Conservation (phyloP, 2,888 invertebrate species). For the Seladonia tumulorum region DNA sequence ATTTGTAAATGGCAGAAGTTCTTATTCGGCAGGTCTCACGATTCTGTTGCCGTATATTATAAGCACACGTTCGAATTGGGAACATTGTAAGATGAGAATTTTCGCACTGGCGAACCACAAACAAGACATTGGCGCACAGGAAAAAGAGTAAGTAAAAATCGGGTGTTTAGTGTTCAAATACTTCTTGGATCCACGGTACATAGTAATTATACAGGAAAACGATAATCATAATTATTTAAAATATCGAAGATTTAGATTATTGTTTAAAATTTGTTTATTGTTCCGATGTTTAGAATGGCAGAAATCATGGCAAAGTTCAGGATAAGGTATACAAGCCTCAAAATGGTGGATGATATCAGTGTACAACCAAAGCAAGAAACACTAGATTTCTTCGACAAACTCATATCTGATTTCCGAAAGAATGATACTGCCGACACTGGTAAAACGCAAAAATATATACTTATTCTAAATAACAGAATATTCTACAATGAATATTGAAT, state of each 20-base stretch:
- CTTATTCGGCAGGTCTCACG: conserved; percentile 86
- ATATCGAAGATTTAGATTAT: conserved; percentile 3
- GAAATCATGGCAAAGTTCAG: conserved; percentile 96
- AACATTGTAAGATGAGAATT: conserved; percentile 91
- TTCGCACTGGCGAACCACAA: conserved; percentile 93
- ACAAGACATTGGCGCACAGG: conserved; percentile 91
- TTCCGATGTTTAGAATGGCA: conserved; percentile 90
- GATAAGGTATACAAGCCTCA: conserved; percentile 95
- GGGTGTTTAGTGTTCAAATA: too few relatives aligned
- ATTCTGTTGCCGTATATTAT: conserved; percentile 94
- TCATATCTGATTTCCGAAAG: conserved; percentile 89
- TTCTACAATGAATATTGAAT: too few relatives aligned
- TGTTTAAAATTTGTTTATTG: conserved; percentile 68
- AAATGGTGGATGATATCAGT: conserved; percentile 95
- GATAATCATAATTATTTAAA: neutral
- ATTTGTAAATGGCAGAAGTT: conserved; percentile 65
- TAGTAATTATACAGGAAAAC: neutral
- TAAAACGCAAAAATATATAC: conserved; percentile 36
- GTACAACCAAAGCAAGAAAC: conserved; percentile 92
- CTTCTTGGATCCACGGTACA: neutral
- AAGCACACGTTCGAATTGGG: conserved; percentile 91
- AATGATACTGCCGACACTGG: conserved; percentile 75
- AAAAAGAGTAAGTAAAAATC: conserved; percentile 90
- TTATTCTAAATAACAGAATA: neutral
- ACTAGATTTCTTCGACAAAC: conserved; percentile 89